These are phyloP conservation scores for Perognathus longimembris DNA, from an alignment of 2,113 vertebrate genomes.

Conservation along the genomic window DNA sequence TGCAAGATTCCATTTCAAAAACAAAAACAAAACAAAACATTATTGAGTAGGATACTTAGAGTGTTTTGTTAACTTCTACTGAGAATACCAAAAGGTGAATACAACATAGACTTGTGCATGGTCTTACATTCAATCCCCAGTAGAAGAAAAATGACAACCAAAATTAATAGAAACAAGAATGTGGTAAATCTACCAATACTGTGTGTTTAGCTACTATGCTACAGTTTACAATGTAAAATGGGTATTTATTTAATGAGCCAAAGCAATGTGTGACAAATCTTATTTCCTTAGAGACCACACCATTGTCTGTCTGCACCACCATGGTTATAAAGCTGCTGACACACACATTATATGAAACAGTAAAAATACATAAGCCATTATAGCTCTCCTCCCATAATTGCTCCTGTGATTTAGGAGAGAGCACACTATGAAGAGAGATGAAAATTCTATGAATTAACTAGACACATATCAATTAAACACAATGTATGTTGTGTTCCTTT, in stretches of 20 bases:
- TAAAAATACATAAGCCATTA: neutral
- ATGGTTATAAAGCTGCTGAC: neutral
- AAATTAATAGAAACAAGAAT: neutral
- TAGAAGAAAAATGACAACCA: too few species aligned
- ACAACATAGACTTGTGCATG: neutral
- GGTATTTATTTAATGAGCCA: neutral
- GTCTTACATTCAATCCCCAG: neutral
- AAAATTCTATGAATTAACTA: neutral
- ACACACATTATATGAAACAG: conserved; percentile 14
- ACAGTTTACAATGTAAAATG: neutral
- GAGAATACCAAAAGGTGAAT: neutral
- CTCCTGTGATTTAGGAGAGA: neutral
- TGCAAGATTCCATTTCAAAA: too few species aligned
- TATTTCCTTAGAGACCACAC: neutral
- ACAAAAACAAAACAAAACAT: neutral
- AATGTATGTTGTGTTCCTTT: neutral
- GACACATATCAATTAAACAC: neutral
- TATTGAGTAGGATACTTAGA: neutral
- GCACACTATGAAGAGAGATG: neutral
- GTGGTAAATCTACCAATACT: neutral
- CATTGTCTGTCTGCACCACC: neutral
- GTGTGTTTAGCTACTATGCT: neutral
- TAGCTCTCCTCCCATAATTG: neutral
- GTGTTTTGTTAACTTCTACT: neutral
- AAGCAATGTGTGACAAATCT: neutral